Percentiles rank a stretch among this genome's conserved stretches.
Evolutionary conservation across 2,888 invertebrate genomes (phyloP).

Genomic region (Odontocerum albicorne): DNA sequence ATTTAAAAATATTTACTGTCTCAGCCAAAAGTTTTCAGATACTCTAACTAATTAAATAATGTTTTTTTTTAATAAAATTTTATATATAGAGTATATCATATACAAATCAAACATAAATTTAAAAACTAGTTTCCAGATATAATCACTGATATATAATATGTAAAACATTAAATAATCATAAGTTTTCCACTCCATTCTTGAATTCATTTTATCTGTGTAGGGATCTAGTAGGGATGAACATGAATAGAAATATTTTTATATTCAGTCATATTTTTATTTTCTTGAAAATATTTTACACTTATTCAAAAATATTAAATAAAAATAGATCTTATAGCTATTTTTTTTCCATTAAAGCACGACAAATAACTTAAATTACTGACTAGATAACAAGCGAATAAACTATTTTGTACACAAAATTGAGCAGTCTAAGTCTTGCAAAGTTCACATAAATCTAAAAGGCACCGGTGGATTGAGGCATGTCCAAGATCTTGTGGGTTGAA

Average conservation of each 20-base stretch:
- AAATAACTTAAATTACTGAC: constrained; percentile 35
- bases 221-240: too few relatives aligned
- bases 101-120: too few relatives aligned
- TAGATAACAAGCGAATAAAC: constrained; percentile 36
- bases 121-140: too few relatives aligned
- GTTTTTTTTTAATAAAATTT: too few relatives aligned
- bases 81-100: too few relatives aligned
- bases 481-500: neutral
- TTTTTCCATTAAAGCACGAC: constrained; percentile 15
- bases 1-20: too few relatives aligned
- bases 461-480: constrained; percentile 17
- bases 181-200: too few relatives aligned
- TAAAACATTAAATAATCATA: too few relatives aligned
- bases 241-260: too few relatives aligned
- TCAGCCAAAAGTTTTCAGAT: too few relatives aligned
- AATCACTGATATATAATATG: too few relatives aligned
- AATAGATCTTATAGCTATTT: constrained; percentile 22
- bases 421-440: neutral
- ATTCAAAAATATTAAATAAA: constrained; percentile 15
- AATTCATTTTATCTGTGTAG: neutral
- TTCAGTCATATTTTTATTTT: constrained; percentile 19
- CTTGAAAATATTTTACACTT: constrained; percentile 8
- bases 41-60: too few relatives aligned
- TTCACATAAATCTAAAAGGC: constrained; percentile 14
- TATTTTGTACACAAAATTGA: constrained; percentile 35